Evolutionary conservation across 2,797 vertebrate genomes (phyloP).

Genomic region (Scleropages formosus): DNA sequence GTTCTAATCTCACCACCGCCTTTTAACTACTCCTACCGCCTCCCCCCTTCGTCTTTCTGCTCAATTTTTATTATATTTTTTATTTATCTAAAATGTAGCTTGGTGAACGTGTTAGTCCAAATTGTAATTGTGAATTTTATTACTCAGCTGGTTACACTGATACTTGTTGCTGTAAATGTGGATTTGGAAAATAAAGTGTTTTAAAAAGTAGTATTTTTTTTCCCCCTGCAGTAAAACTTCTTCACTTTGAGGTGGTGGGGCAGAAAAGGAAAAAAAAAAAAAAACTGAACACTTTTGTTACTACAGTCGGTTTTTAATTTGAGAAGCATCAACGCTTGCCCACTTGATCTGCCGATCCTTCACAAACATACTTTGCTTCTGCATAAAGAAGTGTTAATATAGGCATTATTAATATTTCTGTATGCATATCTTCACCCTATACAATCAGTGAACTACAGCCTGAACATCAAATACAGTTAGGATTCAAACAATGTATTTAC

Average conservation of each 20-base stretch:
- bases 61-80: constrained; percentile 57
- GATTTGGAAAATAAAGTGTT: constrained; percentile 98
- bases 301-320: constrained; percentile 41
- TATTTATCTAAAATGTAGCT: constrained; percentile 81
- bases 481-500: constrained; percentile 67
- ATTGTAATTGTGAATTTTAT: constrained; percentile 88
- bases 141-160: constrained; percentile 88
- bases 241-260: no score
- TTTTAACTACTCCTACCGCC: constrained; percentile 49
- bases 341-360: constrained; percentile 73
- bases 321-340: constrained; percentile 71
- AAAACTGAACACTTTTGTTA: constrained; percentile 33
- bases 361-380: constrained; percentile 75
- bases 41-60: constrained; percentile 12
- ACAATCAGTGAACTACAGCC: constrained; percentile 68
- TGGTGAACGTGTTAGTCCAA: constrained; percentile 88
- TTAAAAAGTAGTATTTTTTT: constrained; percentile 49
- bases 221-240: no score
- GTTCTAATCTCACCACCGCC: constrained; percentile 56
- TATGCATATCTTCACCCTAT: constrained; percentile 47
- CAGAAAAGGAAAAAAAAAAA: neutral
- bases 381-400: constrained; percentile 63
- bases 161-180: constrained; percentile 92
- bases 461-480: constrained; percentile 64
- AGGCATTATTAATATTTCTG: constrained; percentile 25